Conservation (phyloP, 2,113 vertebrate species). For the Gallinago media region DNA sequence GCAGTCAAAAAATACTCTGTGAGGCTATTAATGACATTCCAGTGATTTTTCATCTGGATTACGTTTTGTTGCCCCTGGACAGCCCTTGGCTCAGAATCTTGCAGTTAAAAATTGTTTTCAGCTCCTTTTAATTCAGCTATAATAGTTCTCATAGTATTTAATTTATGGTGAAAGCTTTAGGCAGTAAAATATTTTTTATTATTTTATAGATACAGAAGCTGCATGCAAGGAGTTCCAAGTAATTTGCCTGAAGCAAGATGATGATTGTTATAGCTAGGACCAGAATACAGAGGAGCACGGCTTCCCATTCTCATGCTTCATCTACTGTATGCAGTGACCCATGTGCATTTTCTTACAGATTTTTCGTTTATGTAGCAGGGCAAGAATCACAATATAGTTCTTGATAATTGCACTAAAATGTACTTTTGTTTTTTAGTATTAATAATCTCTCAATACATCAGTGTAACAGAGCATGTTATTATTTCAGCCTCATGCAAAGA, state of each 20-base stretch:
- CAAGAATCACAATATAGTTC: neutral
- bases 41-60: neutral
- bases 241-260: slow-evolving; percentile 35
- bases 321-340: neutral
- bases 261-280: slow-evolving; percentile 1
- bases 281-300: neutral
- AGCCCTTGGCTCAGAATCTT: neutral
- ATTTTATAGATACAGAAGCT: neutral
- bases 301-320: slow-evolving; percentile 41
- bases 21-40: neutral
- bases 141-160: neutral
- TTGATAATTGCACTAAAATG: neutral
- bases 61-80: neutral
- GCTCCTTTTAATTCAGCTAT: neutral
- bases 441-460: neutral
- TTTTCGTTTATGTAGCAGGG: neutral
- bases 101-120: neutral
- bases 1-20: neutral
- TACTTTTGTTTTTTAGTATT: neutral
- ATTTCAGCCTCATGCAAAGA: neutral
- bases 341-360: neutral
- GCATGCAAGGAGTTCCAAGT: neutral
- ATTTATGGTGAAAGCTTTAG: neutral
- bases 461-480: neutral
- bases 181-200: slow-evolving; percentile 11